Base-by-base conservation (phyloP, 64 coral and sea anemone genomes). In the Pocillopora verrucosa region DNA sequence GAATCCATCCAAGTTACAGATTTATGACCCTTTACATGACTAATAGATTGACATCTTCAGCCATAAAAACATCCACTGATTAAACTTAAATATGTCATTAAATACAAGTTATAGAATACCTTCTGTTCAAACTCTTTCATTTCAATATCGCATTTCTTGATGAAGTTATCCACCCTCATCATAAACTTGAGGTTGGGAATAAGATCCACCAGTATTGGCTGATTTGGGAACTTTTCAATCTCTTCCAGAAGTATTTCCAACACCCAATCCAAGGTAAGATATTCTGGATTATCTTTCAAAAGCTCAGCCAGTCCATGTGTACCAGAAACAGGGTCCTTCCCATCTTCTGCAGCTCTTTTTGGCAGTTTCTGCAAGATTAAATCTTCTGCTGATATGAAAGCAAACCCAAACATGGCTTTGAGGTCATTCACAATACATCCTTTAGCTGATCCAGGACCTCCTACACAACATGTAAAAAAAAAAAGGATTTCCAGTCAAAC, bases 401-500 rank as follows among this genome's bases (percentile, higher is more conserved):
- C 38, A 96, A 96, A 96, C 16, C 87, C 91, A 88, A 96, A 96
- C 94, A 96, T 96, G 10, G 80, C 75, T 36, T 76, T 73, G 36
- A 96, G 76, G 72, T 96, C 94, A 84, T 96, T 96, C 9, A 96
- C 88, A 38, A 93, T 90, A 56, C 92, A 89, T 56, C 94, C 94
- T 96, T 96, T 96, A 12, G 91, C 80, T 73, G 94, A 96, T 20
- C 94, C 94, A 78, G 94, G 94, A 87, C 94, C 94, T 87, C 94
- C 94, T 96, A 60, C n/a, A 83, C 90, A 58, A 80, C 58, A 70
- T 5, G 24, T 68, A 68, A 22, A 9, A 4, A 9, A 9, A 68
- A 17, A 3, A 19, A 17, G 65, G 24, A 68, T 19, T 16, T 9
- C 24, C 24, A 22, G 65, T 17, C 24, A 68, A 0, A 68, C 10